These are phyloP conservation scores for Anguilla megastoma DNA, from an alignment of 2,797 vertebrate genomes.

Conservation along the genomic window DNA sequence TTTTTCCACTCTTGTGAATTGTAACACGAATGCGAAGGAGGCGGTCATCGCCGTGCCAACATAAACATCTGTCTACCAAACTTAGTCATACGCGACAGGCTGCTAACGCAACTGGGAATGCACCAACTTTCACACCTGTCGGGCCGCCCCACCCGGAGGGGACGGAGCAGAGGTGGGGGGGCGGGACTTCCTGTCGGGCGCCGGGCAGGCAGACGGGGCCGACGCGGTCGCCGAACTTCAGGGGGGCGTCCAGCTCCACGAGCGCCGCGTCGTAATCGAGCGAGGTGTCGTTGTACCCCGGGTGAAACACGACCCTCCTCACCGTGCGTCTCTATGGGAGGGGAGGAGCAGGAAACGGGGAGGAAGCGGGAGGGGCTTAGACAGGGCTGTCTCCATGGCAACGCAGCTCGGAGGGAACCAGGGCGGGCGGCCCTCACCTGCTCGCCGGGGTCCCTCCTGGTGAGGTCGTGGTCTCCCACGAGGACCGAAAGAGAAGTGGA, in stretches of 20 bases:
- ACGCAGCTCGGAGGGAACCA: not conserved
- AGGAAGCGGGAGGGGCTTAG: not conserved
- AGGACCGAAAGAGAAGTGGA: slow-evolving; percentile 47
- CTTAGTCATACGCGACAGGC: not conserved
- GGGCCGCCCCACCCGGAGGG: slow-evolving; percentile 53
- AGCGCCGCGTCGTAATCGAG: slow-evolving; percentile 55
- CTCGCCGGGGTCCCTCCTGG: slow-evolving; percentile 37
- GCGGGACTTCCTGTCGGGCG: slow-evolving; percentile 41
- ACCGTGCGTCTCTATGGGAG: slow-evolving; percentile 52
- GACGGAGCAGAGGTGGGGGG: slow-evolving; percentile 46
- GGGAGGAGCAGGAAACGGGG: not conserved
- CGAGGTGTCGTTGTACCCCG: slow-evolving; percentile 56
- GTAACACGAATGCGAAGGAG: not conserved
- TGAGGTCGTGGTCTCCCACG: slow-evolving; percentile 52
- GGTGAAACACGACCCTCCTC: slow-evolving; percentile 52
- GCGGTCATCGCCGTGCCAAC: not conserved
- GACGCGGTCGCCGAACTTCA: slow-evolving; percentile 47
- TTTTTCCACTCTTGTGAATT: not conserved
- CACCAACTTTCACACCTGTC: slow-evolving; percentile 42
- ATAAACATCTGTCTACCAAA: not conserved
- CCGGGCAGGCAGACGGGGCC: slow-evolving; percentile 48
- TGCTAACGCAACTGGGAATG: not conserved
- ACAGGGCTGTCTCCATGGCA: not conserved
- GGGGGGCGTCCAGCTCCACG: slow-evolving; percentile 46
- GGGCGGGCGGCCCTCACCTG: slow-evolving; percentile 47